These are phyloP conservation scores for Epinephelus coioides DNA, from an alignment of 2,797 vertebrate genomes.

Conservation along the genomic window DNA sequence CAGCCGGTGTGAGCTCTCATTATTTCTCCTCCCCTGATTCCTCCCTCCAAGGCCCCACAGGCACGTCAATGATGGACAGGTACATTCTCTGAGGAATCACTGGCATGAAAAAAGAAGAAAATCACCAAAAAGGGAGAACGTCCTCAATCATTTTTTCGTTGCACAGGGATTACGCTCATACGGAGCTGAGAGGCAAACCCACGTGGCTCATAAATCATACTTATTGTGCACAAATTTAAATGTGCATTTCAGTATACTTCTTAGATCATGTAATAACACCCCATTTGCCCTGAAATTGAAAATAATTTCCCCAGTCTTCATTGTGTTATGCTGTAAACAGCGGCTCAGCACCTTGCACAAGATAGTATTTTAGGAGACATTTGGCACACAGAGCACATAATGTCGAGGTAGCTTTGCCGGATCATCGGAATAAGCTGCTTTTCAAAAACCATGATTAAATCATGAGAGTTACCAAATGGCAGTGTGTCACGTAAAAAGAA, in stretches of 20 bases:
- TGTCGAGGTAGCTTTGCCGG: constrained; percentile 35
- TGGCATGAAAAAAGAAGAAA: constrained; percentile 60
- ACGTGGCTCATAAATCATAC: constrained; percentile 47
- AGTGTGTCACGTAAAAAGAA: constrained; percentile 24
- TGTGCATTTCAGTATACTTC: not conserved
- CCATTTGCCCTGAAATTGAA: constrained; percentile 22
- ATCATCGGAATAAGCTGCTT: constrained; percentile 59
- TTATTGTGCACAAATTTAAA: constrained; percentile 28
- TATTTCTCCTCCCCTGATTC: constrained; percentile 67
- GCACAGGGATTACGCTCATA: constrained; percentile 38
- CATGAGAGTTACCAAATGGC: constrained; percentile 47
- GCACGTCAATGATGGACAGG: constrained; percentile 73
- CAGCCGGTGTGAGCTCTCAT: constrained; percentile 69
- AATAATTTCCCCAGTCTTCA: constrained; percentile 20
- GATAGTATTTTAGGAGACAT: constrained; percentile 39
- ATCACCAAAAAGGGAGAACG: constrained; percentile 40
- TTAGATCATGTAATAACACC: constrained; percentile 26
- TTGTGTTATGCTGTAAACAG: constrained; percentile 10
- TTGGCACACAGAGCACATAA: constrained; percentile 22
- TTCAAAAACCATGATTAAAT: constrained; percentile 55
- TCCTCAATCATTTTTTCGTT: constrained; percentile 53
- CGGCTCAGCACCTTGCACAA: not conserved
- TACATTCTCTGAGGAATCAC: constrained; percentile 74
- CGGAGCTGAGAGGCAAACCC: constrained; percentile 46
- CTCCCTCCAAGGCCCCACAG: constrained; percentile 53